Evolutionary conservation across 2,113 vertebrate species (phyloP).

Genomic region (Melospiza melodia): DNA sequence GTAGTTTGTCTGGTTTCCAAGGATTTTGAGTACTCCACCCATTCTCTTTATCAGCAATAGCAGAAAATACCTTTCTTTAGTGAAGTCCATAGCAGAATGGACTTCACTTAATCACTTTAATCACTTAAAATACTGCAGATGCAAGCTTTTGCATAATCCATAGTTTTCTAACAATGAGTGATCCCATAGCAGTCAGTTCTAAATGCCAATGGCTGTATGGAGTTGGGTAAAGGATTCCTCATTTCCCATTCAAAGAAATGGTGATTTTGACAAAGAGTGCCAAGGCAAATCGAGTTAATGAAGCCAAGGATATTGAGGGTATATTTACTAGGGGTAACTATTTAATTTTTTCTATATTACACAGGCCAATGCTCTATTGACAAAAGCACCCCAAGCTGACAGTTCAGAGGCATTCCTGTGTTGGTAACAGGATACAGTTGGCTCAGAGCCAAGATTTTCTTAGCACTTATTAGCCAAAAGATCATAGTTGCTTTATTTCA

Average conservation of each 20-base stretch:
- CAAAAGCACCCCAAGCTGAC: neutral
- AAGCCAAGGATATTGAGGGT: neutral
- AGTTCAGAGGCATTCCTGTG: neutral
- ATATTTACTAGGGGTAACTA: neutral
- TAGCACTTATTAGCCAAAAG: slow-evolving; percentile 6
- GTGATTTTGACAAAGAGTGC: neutral
- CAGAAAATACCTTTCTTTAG: neutral
- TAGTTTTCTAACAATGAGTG: neutral
- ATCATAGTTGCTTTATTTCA: slow-evolving; percentile 23
- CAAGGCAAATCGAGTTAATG: neutral
- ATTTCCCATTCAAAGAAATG: neutral
- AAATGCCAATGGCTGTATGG: neutral
- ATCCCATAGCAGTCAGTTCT: neutral
- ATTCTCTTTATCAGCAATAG: neutral
- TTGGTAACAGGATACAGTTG: neutral
- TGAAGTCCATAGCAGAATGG: neutral
- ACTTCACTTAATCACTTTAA: neutral
- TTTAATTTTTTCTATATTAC: neutral
- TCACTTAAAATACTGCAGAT: neutral
- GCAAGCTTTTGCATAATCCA: neutral
- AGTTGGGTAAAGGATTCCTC: neutral
- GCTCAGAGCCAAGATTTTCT: slow-evolving; percentile 23
- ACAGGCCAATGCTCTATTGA: neutral
- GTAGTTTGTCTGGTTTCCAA: neutral
- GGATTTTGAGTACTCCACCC: neutral